Evolutionary conservation across 64 coral and sea anemone species (phyloP), one percentile per base, ranked within the genome.

Genomic region (Montipora efflorescens): DNA sequence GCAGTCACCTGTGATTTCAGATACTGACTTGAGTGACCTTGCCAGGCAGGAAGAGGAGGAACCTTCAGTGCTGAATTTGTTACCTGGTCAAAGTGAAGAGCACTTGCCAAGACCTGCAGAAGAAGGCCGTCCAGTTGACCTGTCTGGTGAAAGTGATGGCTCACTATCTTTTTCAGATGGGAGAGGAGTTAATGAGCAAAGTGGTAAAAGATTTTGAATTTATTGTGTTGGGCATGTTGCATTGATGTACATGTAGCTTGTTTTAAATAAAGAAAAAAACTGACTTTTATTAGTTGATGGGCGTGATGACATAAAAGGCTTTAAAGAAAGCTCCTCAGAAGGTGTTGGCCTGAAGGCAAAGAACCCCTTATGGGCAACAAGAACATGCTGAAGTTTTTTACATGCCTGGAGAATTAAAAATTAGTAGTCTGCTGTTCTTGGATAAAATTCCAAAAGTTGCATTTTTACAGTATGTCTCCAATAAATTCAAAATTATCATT

Each of bases 1-100:
- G 19, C 90, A 77, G 69, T 92, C 90, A 8, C 90, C 90, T n/a
- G 81, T 75, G 1, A 76, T 61, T 50, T 92, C 90, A 23, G 90
- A 92, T 19, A 12, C 52, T 2, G 90, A 92, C 48, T 58, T 92
- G 7, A 74, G 58, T 53, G 25, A 21, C n/a, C 80, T 92, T 15
- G 81, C 74, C 47, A 55, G 14, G 1, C 69, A 46, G 68, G 43
- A 43, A 75, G 18, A 72, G 16, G 51, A 84, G 22, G 80, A 84
- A 3, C 51, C 90, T 75, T 36, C 71, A 1, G 4, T 46, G 8
- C 71, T 82, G 20, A 76, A 66, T 16, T n/a, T 67, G 8, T 78
- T 47, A 72, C 79, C 70, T 47, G 80, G 47, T 74, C 72, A 74
- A 61, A 55, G 18, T 1, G 90, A 92, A n/a, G 70, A 92, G 45